phyloP scores from a whole-genome alignment of 2,888 invertebrate species.

The Orthosia incerta region DNA sequence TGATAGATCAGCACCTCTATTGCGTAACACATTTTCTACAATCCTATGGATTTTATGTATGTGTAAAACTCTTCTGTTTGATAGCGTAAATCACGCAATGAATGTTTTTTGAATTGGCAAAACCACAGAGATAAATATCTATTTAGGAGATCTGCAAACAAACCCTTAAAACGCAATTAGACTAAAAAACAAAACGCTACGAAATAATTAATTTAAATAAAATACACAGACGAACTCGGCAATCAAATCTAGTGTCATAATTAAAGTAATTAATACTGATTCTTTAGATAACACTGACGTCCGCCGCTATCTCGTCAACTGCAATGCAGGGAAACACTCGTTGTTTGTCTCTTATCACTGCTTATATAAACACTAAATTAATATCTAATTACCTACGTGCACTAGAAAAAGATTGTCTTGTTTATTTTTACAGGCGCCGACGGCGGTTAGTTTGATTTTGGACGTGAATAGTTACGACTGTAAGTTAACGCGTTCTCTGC shows the following conservation, averaged over 20 bases:
- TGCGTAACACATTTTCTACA: too few species aligned
- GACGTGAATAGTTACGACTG: too few species aligned
- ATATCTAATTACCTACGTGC: conserved; percentile 42
- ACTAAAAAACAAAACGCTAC: neutral
- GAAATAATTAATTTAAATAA: neutral
- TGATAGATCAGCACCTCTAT: too few species aligned
- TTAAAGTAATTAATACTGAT: conserved; percentile 50
- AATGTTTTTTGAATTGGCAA: too few species aligned
- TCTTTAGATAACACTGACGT: conserved; percentile 55
- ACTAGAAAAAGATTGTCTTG: neutral
- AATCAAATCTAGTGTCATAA: neutral
- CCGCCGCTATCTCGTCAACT: conserved; percentile 45
- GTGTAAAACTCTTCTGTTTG: too few species aligned
- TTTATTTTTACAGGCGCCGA: neutral
- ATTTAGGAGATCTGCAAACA: too few species aligned
- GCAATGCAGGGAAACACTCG: conserved; percentile 51
- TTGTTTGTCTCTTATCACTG: conserved; percentile 43
- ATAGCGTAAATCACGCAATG: too few species aligned
- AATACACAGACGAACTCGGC: neutral
- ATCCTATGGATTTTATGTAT: too few species aligned
- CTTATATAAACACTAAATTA: conserved; percentile 38
- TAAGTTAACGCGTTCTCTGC: too few species aligned
- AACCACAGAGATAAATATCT: too few species aligned
- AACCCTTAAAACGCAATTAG: too few species aligned
- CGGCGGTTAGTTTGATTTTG: neutral